These are phyloP conservation scores for Ciconia maguari DNA, from an alignment of 2,113 vertebrate species.

Conservation along the genomic window DNA sequence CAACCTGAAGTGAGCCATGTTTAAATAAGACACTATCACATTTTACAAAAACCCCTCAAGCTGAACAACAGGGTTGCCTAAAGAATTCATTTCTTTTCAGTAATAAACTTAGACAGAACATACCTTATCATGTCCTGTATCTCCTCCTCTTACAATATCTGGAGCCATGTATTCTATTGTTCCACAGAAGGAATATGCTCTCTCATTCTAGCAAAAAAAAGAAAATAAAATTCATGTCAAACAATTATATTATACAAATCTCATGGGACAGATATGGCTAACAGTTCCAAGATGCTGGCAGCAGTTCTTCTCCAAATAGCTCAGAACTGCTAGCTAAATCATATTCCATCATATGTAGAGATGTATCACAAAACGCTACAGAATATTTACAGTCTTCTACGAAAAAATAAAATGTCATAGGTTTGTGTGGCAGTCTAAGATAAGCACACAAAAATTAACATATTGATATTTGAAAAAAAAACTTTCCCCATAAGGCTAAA, in stretches of 20 bases:
- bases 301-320: conserved; percentile 56
- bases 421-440: conserved; percentile 8
- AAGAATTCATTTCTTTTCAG: not conserved
- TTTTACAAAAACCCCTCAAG: not conserved
- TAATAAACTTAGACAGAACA: not conserved
- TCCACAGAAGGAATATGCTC: conserved; percentile 95
- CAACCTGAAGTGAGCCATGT: not conserved
- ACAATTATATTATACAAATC: not conserved
- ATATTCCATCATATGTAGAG: conserved; percentile 1
- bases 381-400: not conserved
- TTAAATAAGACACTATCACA: not conserved
- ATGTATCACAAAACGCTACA: not conserved
- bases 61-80: not conserved
- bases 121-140: conserved; percentile 96
- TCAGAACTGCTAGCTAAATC: conserved; percentile 49
- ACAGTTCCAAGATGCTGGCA: conserved; percentile 29
- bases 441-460: not conserved
- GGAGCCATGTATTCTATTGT: conserved; percentile 99
- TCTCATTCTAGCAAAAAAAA: conserved; percentile 79
- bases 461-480: not conserved
- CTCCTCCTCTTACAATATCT: conserved; percentile 94
- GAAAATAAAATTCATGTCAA: not conserved
- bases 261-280: conserved; percentile 10
- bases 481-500: not conserved
- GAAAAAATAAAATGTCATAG: not conserved